Evolutionary conservation across 2,797 vertebrate species (phyloP), one percentile per base, ranked within the genome.

Genomic region (Sebastes jordani): DNA sequence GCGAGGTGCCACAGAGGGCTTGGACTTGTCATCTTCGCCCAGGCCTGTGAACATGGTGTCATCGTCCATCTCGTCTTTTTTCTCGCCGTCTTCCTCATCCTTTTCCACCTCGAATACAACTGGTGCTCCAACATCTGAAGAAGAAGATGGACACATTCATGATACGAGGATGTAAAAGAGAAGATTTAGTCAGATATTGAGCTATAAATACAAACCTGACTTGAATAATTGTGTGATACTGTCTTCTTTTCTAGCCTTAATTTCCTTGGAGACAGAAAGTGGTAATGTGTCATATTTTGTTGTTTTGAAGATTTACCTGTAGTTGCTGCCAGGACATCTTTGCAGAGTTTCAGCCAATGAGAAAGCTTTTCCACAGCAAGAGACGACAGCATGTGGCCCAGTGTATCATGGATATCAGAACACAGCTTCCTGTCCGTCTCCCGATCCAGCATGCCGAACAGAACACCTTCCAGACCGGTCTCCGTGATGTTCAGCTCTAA

Each of bases 51-150:
- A 99, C 99, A 99, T 99, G 69, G 95, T 97, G 87, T 99, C 99
- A 10, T 99, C 99, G 10, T 99, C 99, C 96, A 98, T 98, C 94
- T 99, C 99, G 29, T 99, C 98, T 85, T 99, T 99, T 92, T 99
- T 99, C 91, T 99, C 98, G 0, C 95, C 95, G 88, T 99, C 98
- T 62, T 99, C 98, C 78, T 98, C 98, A 71, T 99, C 98, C 84
- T 98, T 98, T 64, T 96, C 96, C 88, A 96, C 93, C 74, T 97
- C 95, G 60, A 99, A 91, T 0, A 92, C 90, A 80, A 97, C 93
- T 2, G 97, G 88, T 30, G 96, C 96, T 46, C 97, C 97, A 61
- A 98, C 96, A 76, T 99, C 98, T 99, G 59, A 32, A 89, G 63
- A 68, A 61, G 36, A 11, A 82, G 29, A 54, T 0, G 1, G 22